Base-by-base conservation (phyloP, 2,797 vertebrate genomes). In the Myotis myotis region DNA sequence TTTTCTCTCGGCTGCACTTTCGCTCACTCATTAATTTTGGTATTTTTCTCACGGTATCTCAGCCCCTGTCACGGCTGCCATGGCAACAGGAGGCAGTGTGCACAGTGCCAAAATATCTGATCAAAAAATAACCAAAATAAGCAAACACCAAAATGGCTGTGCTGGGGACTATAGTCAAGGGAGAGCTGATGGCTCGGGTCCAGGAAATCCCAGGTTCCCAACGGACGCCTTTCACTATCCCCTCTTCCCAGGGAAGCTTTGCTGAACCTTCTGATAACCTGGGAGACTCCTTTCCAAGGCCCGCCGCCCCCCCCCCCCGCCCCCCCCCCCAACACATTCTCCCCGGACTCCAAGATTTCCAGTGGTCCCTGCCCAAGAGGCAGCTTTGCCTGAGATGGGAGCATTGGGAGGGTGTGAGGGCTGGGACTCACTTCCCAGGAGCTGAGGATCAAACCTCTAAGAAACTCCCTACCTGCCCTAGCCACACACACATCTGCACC, bases 61-160 rank as follows among this genome's bases (percentile, higher is more conserved):
- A 98, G 98, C 98, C 98, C 98, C 98, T 98, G 98, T 98, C 98
- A 98, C 3, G 96, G 98, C 98, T 99, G 98, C 98, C 98, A 99
- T 99, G 98, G 98, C 97, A 98, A 99, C 98, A 98, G 97, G 96
- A 98, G 98, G 98, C 98, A 98, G 98, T 98, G 98, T 97, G 98
- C 98, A 98, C 97, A 96, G 98, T 20, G 96, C 98, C 98, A 98
- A 98, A 99, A 98, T 99, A 99, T 98, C 98, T 98, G 98, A 98
- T 98, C 98, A 98, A 98, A 98, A 98, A 97, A 99, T 98, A 98
- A 98, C 98, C 98, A 98, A 98, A 98, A 98, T 98, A 98, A 98
- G 98, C 98, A 98, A 98, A 98, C 98, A 98, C 95, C 94, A 74
- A 96, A 93, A 94, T 4, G 64, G 60, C 92, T 94, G 62, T 78